Percentiles rank a stretch among this genome's conserved stretches.
These are phyloP conservation scores for Eriosoma lanigerum DNA, from an alignment of 1,140 invertebrate species.

Conservation along the genomic window DNA sequence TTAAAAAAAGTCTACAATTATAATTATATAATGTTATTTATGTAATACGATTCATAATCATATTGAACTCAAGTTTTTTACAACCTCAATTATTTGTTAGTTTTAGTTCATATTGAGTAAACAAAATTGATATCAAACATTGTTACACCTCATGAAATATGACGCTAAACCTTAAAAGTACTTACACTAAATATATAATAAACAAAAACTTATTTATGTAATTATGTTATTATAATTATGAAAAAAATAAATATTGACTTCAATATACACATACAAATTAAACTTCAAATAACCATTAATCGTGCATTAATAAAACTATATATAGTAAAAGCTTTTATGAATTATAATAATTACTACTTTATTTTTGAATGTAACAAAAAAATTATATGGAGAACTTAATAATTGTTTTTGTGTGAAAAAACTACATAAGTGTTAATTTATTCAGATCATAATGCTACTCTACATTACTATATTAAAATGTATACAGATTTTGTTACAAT, in stretches of 20 bases:
- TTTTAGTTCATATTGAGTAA: too few relatives aligned
- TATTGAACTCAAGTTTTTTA: too few relatives aligned
- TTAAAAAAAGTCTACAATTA: too few relatives aligned
- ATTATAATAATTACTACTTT: slow-evolving; percentile 10
- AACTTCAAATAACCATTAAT: not conserved
- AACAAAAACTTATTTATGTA: not conserved
- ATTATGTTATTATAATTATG: slow-evolving; percentile 5
- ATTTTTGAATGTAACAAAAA: slow-evolving; percentile 14
- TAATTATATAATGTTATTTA: too few relatives aligned
- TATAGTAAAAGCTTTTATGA: slow-evolving; percentile 24
- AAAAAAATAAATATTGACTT: not conserved
- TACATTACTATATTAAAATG: slow-evolving; percentile 20
- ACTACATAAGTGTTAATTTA: slow-evolving; percentile 5
- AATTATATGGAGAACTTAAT: slow-evolving; percentile 8
- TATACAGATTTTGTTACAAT: slow-evolving; percentile 21
- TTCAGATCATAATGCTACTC: slow-evolving; percentile 31
- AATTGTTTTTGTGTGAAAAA: not conserved
- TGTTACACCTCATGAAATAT: too few relatives aligned
- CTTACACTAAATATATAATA: not conserved
- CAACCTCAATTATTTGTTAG: too few relatives aligned
- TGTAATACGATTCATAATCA: too few relatives aligned
- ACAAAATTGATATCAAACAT: too few relatives aligned
- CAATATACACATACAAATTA: slow-evolving; percentile 18
- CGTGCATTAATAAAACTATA: slow-evolving; percentile 20
- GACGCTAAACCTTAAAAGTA: too few relatives aligned